These are phyloP conservation scores for Tenebrosternarchus preto DNA, from an alignment of 2,113 vertebrate species.

Conservation along the genomic window DNA sequence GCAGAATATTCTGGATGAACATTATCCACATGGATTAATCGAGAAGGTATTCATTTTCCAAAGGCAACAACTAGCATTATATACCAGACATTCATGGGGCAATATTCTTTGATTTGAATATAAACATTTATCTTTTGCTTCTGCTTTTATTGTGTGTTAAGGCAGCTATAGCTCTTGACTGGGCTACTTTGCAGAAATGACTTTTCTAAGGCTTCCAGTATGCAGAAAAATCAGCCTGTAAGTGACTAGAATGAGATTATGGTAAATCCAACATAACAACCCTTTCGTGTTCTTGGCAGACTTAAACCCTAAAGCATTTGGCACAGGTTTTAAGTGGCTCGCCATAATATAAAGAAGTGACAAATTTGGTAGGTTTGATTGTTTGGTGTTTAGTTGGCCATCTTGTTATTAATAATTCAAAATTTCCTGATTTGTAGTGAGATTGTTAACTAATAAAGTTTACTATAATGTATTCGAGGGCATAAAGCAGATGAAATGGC, in stretches of 20 bases:
- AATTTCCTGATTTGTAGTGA: too few relatives aligned
- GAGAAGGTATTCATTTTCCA: too few relatives aligned
- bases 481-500: too few relatives aligned
- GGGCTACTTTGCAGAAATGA: background rate
- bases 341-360: background rate
- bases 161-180: background rate
- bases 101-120: background rate
- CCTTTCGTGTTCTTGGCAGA: background rate
- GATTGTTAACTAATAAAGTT: too few relatives aligned
- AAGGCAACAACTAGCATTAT: too few relatives aligned
- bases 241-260: constrained; percentile 5
- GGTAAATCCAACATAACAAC: background rate
- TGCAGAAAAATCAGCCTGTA: background rate
- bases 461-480: too few relatives aligned
- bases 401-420: too few relatives aligned
- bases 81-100: too few relatives aligned
- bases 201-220: background rate
- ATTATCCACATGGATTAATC: too few relatives aligned
- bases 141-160: background rate
- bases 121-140: background rate
- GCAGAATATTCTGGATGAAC: too few relatives aligned
- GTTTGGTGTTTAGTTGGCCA: too few relatives aligned
- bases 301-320: background rate
- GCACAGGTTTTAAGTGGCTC: background rate
- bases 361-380: constrained; percentile 5